These are phyloP conservation scores for Macaria liturata DNA, from an alignment of 2,888 invertebrate genomes.

Conservation along the genomic window DNA sequence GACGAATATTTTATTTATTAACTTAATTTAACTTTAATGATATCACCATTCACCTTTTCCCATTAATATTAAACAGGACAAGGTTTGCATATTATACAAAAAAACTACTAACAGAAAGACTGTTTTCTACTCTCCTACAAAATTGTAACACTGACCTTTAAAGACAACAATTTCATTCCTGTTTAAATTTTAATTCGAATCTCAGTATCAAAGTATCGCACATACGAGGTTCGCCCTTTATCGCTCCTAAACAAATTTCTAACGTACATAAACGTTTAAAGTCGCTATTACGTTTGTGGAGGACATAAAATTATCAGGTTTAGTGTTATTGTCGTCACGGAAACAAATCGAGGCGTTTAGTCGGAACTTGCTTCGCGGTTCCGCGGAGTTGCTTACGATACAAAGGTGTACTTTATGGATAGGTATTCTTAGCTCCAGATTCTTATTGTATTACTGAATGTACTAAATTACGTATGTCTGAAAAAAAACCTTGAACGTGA, in stretches of 20 bases:
- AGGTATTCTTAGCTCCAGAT: no score
- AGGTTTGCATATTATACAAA: no score
- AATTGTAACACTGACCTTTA: no score
- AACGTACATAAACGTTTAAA: slow-evolving; percentile 46
- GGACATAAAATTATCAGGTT: slow-evolving; percentile 61
- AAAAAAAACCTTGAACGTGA: no score
- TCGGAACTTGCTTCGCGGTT: slow-evolving; percentile 25
- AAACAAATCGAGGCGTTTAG: slow-evolving; percentile 43
- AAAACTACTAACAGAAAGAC: no score
- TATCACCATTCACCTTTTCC: no score
- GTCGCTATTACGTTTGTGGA: slow-evolving; percentile 47
- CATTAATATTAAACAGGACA: no score
- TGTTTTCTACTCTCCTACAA: no score
- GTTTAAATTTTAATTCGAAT: slow-evolving; percentile 26
- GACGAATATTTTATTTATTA: no score
- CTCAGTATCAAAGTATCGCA: slow-evolving; percentile 33
- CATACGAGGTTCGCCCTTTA: slow-evolving; percentile 41
- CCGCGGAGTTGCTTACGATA: slow-evolving; percentile 13
- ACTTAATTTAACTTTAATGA: no score
- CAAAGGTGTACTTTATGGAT: neutral
- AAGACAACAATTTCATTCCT: neutral
- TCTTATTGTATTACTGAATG: no score
- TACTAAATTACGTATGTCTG: no score
- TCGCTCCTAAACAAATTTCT: slow-evolving; percentile 51
- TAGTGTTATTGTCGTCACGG: slow-evolving; percentile 55